phyloP scores from a whole-genome alignment of 2,797 vertebrate genomes.

The Anabas testudineus region DNA sequence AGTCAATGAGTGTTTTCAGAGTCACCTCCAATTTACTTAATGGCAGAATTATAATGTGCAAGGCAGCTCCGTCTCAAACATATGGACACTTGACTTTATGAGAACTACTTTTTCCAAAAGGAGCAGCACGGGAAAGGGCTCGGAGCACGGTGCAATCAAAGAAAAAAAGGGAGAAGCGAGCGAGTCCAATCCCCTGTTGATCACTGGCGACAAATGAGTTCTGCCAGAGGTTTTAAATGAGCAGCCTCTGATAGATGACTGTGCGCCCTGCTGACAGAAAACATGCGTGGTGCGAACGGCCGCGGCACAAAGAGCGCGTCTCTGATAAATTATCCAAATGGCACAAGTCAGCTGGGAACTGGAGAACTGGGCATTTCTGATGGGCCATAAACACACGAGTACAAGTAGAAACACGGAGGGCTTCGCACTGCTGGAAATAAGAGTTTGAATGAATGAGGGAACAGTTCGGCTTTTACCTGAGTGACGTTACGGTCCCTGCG shows the following conservation, averaged over 20 bases:
- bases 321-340: constrained; percentile 19
- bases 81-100: constrained; percentile 62
- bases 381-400: not conserved
- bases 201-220: constrained; percentile 67
- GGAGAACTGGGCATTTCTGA: constrained; percentile 7
- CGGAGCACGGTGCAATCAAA: constrained; percentile 62
- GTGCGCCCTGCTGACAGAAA: constrained; percentile 18
- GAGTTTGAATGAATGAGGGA: not conserved
- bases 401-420: no score
- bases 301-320: constrained; percentile 15
- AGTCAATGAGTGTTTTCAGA: not conserved
- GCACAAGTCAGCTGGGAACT: constrained; percentile 14
- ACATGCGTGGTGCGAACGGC: constrained; percentile 24
- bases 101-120: constrained; percentile 55
- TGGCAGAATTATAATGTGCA: constrained; percentile 33
- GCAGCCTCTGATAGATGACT: constrained; percentile 48
- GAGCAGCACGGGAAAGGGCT: constrained; percentile 35
- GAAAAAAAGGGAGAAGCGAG: constrained; percentile 62
- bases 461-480: constrained; percentile 58
- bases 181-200: constrained; percentile 71
- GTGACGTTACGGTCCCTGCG: constrained; percentile 27
- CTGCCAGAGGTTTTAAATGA: constrained; percentile 62
- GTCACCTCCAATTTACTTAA: constrained; percentile 36
- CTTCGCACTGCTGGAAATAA: fast-evolving
- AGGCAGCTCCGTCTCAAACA: constrained; percentile 52